Evolutionary conservation across 2,888 invertebrate species (phyloP), one percentile per base, ranked within the genome.

Genomic region (Dione vanillae): DNA sequence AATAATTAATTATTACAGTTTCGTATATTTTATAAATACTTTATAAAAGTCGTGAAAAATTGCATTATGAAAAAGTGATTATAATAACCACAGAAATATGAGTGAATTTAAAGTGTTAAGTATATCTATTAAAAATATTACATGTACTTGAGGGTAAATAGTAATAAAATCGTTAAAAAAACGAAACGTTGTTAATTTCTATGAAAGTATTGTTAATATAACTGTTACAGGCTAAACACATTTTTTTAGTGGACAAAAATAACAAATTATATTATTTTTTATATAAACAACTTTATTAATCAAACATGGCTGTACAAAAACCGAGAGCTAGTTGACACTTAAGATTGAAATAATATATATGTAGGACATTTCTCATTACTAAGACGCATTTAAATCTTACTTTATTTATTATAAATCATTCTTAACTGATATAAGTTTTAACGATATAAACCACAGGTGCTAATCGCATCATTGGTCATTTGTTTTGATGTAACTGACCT

Each of bases 401-500:
- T 27, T 3, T 27, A 27, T 27, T 27, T 27, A 5, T 27, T 27
- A 27, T 27, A 27, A 27, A 27, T 19, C 16, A 1, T 47, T 16
- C 16, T 47, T 16, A 49, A 49, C 10, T 19, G 9, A 3, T 49
- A 49, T 19, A 49, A 16, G 47, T 49, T 19, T 16, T 49, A 16
- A 9, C 37, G 35, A 16, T 37, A 56, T n/a, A n/a, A n/a, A 35
- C 14, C 43, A 11, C 27, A 16, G 54, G 54, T 54, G 20, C 14
- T 20, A 14, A 20, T 43, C 10, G 27, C 65, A 64, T 65, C 49
- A 69, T 47, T 37, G 56, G 27, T 69, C n/a, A 49, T 49, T 45
- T 69, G 49, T 59, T 41, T 59, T 35, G 56, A 35, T 19, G 45
- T 70, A 40, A 64, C 69, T 69, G 69, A 69, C 58, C 69, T 69